phyloP scores from a whole-genome alignment of 2,888 invertebrate genomes.

The Lumbricus terrestris region DNA sequence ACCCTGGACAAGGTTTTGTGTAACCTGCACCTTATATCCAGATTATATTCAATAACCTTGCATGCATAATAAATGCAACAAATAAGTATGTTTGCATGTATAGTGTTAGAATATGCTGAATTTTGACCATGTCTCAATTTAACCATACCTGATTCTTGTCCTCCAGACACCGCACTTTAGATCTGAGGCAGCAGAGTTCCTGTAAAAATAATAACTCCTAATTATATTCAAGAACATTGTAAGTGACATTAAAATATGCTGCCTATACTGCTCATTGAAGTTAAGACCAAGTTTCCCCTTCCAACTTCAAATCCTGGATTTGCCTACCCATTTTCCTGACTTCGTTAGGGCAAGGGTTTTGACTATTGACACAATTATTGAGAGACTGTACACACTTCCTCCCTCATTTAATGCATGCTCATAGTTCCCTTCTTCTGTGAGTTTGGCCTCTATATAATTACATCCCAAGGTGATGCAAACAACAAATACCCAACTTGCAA shows the following conservation, averaged over 20 bases:
- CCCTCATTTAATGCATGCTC: too few species aligned
- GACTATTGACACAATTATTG: too few species aligned
- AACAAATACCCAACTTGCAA: too few species aligned
- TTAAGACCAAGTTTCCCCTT: not conserved
- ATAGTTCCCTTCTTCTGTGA: too few species aligned
- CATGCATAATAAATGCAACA: not conserved
- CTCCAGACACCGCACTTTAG: constrained; percentile 21
- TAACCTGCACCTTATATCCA: not conserved
- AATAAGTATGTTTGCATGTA: not conserved
- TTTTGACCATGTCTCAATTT: too few species aligned
- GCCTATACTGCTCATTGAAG: not conserved
- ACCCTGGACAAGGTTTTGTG: not conserved
- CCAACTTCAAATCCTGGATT: too few species aligned
- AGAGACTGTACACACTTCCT: too few species aligned
- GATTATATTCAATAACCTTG: not conserved
- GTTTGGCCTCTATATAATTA: too few species aligned
- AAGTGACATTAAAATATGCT: not conserved
- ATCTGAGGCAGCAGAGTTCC: constrained; percentile 21
- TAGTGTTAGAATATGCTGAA: not conserved
- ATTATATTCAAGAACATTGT: not conserved
- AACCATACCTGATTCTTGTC: constrained; percentile 18
- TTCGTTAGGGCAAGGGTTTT: too few species aligned
- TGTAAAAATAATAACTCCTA: not conserved
- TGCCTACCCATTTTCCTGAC: too few species aligned
- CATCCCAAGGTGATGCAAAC: too few species aligned